Percentiles rank a stretch among this genome's conserved stretches.
Evolutionary conservation across 2,888 invertebrate genomes (phyloP).

Genomic region (Nineta flava): DNA sequence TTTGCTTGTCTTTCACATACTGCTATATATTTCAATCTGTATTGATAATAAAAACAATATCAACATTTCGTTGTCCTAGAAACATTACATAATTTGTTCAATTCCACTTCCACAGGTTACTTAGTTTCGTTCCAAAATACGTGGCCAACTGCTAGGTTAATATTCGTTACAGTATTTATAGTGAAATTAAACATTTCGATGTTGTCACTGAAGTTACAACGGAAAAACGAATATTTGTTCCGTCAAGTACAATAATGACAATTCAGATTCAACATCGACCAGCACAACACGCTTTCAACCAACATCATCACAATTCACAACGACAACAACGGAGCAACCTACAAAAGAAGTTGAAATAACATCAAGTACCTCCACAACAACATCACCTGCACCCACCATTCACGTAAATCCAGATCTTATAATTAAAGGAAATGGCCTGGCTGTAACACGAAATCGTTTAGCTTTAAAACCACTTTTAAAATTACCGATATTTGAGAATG

Average conservation of each 20-base stretch:
- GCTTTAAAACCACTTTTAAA: constrained; percentile 21
- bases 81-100: no score
- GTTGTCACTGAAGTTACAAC: constrained; percentile 24
- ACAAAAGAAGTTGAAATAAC: constrained; percentile 19
- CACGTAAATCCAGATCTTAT: neutral
- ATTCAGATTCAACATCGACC: neutral
- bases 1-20: no score
- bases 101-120: no score
- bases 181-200: constrained; percentile 17
- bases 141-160: no score
- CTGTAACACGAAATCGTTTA: constrained; percentile 27
- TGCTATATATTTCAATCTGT: no score
- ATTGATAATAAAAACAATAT: no score
- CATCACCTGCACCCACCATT: constrained; percentile 11
- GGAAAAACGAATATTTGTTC: constrained; percentile 24
- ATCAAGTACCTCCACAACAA: constrained; percentile 11
- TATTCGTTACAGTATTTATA: no score
- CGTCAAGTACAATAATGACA: constrained; percentile 13
- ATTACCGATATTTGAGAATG: constrained; percentile 18
- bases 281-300: constrained; percentile 7
- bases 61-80: no score
- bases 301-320: constrained; percentile 13
- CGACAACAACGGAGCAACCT: constrained; percentile 13
- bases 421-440: constrained; percentile 16
- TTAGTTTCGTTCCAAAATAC: no score